Conservation (phyloP, 2,113 vertebrate species). For the Hypocryptadius cinnamomeus region DNA sequence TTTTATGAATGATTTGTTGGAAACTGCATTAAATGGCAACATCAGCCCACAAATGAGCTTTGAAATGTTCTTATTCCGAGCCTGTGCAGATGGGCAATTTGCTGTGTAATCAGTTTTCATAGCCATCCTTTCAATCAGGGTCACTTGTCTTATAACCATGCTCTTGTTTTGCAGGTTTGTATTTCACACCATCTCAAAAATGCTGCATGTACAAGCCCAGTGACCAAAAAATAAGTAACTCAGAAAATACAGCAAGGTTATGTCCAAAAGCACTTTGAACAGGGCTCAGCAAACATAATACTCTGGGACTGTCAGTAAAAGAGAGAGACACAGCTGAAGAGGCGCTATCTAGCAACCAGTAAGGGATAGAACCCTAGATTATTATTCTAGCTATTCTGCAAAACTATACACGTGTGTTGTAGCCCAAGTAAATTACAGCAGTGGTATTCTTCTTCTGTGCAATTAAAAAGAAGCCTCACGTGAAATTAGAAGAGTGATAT, state of each 20-base stretch:
- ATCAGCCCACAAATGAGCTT: constrained; percentile 31
- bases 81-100: constrained; percentile 29
- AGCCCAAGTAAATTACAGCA: neutral
- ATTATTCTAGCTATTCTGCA: neutral
- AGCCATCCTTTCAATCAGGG: neutral
- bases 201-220: neutral
- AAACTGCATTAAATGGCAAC: constrained; percentile 28
- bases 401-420: neutral
- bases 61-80: neutral
- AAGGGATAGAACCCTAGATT: neutral
- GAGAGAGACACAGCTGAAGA: neutral
- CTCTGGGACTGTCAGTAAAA: neutral
- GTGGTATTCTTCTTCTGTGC: neutral
- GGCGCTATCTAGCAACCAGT: neutral
- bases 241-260: neutral
- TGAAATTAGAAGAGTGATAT: neutral
- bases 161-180: neutral
- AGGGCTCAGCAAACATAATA: neutral
- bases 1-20: constrained; percentile 39
- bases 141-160: neutral
- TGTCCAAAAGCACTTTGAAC: neutral
- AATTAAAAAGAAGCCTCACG: neutral
- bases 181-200: neutral
- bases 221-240: neutral
- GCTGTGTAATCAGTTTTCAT: constrained; percentile 30